Percentiles rank a stretch among this genome's conserved stretches.
Evolutionary conservation across 2,797 vertebrate genomes (phyloP).

Genomic region (Sebastes hubbsi): DNA sequence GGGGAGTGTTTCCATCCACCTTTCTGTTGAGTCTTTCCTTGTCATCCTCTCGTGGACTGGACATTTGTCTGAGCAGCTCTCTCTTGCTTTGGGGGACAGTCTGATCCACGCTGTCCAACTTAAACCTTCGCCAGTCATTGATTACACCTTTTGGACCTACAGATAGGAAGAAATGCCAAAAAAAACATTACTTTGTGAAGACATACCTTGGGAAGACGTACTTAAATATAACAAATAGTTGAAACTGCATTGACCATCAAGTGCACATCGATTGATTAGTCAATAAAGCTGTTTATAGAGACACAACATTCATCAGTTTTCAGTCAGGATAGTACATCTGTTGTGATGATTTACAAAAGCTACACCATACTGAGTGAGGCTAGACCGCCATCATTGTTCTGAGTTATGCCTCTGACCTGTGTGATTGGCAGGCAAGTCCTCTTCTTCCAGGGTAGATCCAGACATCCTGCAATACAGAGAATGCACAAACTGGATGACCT

Average conservation of each 20-base stretch:
- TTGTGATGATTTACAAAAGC: background rate
- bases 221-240: background rate
- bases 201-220: background rate
- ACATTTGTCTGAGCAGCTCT: constrained; percentile 93
- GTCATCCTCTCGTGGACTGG: constrained; percentile 86
- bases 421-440: constrained; percentile 63
- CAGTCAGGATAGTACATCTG: background rate
- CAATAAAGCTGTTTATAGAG: background rate
- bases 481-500: background rate
- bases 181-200: background rate
- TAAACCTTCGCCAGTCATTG: constrained; percentile 96
- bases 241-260: background rate
- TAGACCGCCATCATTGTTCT: background rate
- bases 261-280: background rate
- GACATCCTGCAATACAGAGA: constrained; percentile 61
- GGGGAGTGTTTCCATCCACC: constrained; percentile 61
- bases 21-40: constrained; percentile 88
- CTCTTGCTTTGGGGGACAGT: constrained; percentile 84
- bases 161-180: background rate
- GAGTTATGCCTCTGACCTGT: constrained; percentile 55
- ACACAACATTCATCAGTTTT: background rate
- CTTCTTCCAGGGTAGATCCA: constrained; percentile 43
- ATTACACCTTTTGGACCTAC: constrained; percentile 96
- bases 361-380: background rate
- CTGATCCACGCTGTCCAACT: constrained; percentile 89